Evolutionary conservation across 2,113 vertebrate species (phyloP), one percentile per base, ranked within the genome.

Genomic region (Oceanites oceanicus): DNA sequence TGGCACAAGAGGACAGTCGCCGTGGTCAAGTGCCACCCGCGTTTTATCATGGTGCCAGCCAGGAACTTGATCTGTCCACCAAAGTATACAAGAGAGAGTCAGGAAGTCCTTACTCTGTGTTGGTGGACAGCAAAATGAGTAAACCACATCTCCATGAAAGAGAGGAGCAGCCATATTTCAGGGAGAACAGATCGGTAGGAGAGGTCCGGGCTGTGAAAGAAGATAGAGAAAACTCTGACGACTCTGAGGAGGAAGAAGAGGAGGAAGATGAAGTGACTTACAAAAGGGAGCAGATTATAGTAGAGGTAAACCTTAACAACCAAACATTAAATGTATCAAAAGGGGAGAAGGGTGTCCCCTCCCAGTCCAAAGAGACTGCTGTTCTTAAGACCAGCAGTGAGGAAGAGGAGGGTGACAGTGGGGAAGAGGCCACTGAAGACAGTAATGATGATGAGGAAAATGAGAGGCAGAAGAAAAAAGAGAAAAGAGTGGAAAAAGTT

Each of bases 251-350:
- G 34, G 99, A 98, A 23, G 98, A 99, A 11, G 99, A 98, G 29
- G 98, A 98, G 36, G 99, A 99, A 82, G 99, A 98, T 67, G 98
- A 99, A 79, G 99, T 98, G 92, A 98, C 98, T 87, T 99, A 99
- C 97, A 99, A 99, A 98, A 99, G 99, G 92, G 99, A 99, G 97
- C 99, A 99, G 98, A 99, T 99, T 97, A 99, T 99, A 91, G 99
- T 99, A 52, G 99, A 99, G 98, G 99, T 99, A 90, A 99, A 99
- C 98, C 98, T 99, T 97, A 99, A 99, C 98, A 99, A 99, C 98
- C 99, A 99, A 98, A 99, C 99, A 8, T 98, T 99, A 97, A 99
- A 99, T 80, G 99, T 99, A 10, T 99, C 99, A 96, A 99, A 99
- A 98, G 99, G 99, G 88, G 99, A 99, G 88, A 99, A 99, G 97